Percentiles rank a stretch among this genome's conserved stretches.
These are phyloP conservation scores for Zosterops pallidus DNA, from an alignment of 2,113 vertebrate genomes.

Conservation along the genomic window DNA sequence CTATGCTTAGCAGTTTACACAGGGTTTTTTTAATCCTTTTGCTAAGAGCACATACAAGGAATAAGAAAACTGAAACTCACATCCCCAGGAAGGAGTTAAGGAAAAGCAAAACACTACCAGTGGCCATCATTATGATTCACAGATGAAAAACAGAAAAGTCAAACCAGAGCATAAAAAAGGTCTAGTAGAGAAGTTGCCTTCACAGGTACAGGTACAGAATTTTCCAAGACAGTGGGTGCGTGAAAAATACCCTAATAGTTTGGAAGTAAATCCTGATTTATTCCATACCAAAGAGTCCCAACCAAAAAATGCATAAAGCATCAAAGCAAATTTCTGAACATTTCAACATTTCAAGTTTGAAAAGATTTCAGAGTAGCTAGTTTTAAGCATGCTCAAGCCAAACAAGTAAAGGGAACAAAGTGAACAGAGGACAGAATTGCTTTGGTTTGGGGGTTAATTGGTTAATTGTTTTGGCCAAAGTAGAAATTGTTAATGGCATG, in stretches of 20 bases:
- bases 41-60: neutral
- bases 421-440: neutral
- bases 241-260: neutral
- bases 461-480: neutral
- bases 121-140: neutral
- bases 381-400: neutral
- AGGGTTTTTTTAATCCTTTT: neutral
- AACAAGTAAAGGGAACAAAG: neutral
- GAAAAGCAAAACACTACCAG: neutral
- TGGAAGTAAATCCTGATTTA: neutral
- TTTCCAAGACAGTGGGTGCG: neutral
- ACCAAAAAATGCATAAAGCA: neutral
- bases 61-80: neutral
- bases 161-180: neutral
- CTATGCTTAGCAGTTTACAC: neutral
- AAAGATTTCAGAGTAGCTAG: neutral
- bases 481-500: neutral
- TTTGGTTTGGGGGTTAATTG: neutral
- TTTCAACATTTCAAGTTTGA: neutral
- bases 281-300: neutral
- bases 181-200: neutral
- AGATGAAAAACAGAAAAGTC: neutral
- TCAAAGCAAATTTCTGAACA: neutral
- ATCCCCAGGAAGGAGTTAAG: neutral
- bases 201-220: neutral